A percentile compares a stretch with the other conserved stretches of the same genome.
phyloP scores from a whole-genome alignment of 2,888 invertebrate genomes.

The Mactromeris polynyma region DNA sequence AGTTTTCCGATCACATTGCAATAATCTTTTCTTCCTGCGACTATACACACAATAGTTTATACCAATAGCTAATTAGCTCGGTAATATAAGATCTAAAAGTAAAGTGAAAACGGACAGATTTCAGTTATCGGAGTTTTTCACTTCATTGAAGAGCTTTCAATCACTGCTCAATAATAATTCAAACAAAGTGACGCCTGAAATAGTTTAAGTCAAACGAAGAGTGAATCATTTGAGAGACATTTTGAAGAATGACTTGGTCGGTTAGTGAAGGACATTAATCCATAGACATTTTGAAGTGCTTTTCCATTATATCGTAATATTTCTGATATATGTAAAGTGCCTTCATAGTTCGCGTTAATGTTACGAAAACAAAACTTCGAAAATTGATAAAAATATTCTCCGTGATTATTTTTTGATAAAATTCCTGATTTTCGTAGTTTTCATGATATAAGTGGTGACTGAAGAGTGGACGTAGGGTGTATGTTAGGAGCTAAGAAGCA shows the following conservation, averaged over 20 bases:
- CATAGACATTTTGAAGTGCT: not conserved
- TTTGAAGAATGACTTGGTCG: constrained; percentile 16
- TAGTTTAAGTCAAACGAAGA: constrained; percentile 23
- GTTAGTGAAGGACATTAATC: not conserved
- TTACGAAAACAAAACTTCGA: constrained; percentile 8
- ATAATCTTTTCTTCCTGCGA: constrained; percentile 14
- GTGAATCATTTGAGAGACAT: constrained; percentile 7
- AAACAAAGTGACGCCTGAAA: constrained; percentile 3
- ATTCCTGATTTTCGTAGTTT: not conserved
- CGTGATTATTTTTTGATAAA: not conserved
- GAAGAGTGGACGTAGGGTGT: not conserved
- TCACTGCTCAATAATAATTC: not conserved
- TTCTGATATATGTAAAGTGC: not conserved
- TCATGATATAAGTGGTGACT: not conserved
- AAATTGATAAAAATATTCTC: not conserved
- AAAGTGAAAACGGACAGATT: constrained; percentile 17
- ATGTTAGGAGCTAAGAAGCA: not conserved
- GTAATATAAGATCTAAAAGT: constrained; percentile 30
- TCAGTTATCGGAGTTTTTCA: constrained; percentile 35
- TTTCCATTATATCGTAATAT: constrained; percentile 2
- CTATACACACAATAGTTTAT: constrained; percentile 15
- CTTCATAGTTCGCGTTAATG: not conserved
- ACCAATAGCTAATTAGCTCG: constrained; percentile 23
- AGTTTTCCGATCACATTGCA: constrained; percentile 7
- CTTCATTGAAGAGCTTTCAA: constrained; percentile 33